Evolutionary conservation across 2,888 invertebrate species (phyloP).

Genomic region (Seira ritae): DNA sequence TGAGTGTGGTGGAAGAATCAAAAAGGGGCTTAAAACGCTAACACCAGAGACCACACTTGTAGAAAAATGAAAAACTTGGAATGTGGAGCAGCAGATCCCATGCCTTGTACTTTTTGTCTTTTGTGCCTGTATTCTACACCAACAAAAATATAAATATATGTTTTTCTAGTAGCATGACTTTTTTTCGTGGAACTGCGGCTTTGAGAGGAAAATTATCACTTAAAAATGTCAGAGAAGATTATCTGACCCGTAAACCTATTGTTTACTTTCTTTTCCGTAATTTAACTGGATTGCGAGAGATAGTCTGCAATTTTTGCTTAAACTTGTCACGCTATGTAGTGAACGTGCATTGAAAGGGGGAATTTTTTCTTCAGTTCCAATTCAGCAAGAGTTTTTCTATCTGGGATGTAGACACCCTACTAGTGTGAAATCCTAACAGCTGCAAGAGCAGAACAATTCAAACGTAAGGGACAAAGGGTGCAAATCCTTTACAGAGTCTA

Average conservation of each 20-base stretch:
- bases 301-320: not conserved
- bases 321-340: not conserved
- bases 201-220: constrained; percentile 1
- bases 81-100: not conserved
- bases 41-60: not conserved
- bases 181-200: too few relatives aligned
- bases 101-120: constrained; percentile 13
- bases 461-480: not conserved
- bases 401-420: not conserved
- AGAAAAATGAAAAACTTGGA: not conserved
- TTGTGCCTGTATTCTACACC: not conserved
- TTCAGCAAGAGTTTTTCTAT: too few relatives aligned
- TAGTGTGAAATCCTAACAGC: not conserved
- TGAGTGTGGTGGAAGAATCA: not conserved
- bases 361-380: not conserved
- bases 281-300: not conserved
- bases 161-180: too few relatives aligned
- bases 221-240: not conserved
- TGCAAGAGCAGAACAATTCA: not conserved
- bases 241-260: not conserved
- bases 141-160: too few relatives aligned
- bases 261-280: not conserved
- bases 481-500: not conserved
- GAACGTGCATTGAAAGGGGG: not conserved
- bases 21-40: not conserved